Evolutionary conservation across 2,113 vertebrate genomes (phyloP), one percentile per base, ranked within the genome.

Genomic region (Carollia perspicillata): DNA sequence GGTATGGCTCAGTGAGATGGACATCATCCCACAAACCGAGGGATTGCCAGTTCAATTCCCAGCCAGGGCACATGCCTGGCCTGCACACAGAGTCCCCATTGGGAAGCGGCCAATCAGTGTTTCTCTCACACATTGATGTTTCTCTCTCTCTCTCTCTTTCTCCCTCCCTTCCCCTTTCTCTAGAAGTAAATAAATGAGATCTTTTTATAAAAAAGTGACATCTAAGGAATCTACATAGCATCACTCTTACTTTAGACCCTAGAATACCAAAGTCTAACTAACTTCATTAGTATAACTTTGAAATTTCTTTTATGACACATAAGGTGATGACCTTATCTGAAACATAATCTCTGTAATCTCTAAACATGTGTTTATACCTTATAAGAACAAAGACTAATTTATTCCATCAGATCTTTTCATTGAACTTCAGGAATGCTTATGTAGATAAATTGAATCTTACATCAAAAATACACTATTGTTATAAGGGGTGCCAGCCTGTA

Each of bases 381-480:
- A 37, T 37, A 84, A 87, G 37, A 55, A 83, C 20, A 79, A 89
- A 96, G 89, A 78, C 23, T 23, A 63, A 83, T 89, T 69, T 95
- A 66, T 87, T 79, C 4, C 40, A 78, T 88, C 37, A 55, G 30
- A 42, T 83, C 35, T 92, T 92, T 87, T 95, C 8, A 93, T 16
- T 75, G n/a, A 93, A 81, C 69, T 71, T 96, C 35, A 95, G 23
- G 44, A 92, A 86, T 95, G n/a, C 58, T 65, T 88, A 53, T 0
- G 13, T 60, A 88, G 40, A 81, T 84, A 84, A 65, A 94, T 33
- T 90, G 20, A 92, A 74, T 74, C 37, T 96, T 84, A 35, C 7
- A 75, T 84, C 33, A 87, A 75, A 95, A 93, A 74, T 63, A 86
- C 6, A 47, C 28, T 79, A 44, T 71, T 84, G 4, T 72, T 71